Evolutionary conservation across 2,113 vertebrate genomes (phyloP).

Genomic region (Trematocara unimaculatum): DNA sequence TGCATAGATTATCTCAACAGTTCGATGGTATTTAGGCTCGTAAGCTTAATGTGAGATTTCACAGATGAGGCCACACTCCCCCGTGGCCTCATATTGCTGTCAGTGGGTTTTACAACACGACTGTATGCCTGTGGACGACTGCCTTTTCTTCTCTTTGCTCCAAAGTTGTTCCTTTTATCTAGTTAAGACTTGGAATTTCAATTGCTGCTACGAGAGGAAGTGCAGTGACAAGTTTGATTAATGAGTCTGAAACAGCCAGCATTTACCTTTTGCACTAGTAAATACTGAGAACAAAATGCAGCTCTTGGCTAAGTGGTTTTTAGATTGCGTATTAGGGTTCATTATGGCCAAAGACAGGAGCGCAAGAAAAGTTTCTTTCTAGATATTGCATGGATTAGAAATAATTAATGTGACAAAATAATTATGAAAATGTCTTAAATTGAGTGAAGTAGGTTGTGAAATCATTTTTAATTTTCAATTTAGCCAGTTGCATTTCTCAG

Average conservation of each 20-base stretch:
- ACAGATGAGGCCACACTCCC: background rate
- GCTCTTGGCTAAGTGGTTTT: background rate
- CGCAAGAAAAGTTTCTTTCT: background rate
- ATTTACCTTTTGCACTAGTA: background rate
- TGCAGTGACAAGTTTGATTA: background rate
- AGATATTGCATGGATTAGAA: constrained; percentile 6
- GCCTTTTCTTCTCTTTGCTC: background rate
- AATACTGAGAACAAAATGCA: background rate
- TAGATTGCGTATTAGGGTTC: background rate
- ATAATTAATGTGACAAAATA: constrained; percentile 21
- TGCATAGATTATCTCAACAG: background rate
- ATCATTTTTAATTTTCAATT: constrained; percentile 62
- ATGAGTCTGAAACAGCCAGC: background rate
- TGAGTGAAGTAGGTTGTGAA: constrained; percentile 62
- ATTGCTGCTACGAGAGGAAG: background rate
- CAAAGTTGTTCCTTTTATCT: background rate
- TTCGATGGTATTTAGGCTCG: background rate
- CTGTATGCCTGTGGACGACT: background rate
- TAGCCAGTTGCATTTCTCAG: constrained; percentile 37
- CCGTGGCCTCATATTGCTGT: background rate
- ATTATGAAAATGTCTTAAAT: constrained; percentile 40
- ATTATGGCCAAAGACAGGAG: background rate
- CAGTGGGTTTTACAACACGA: background rate
- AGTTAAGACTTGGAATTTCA: background rate
- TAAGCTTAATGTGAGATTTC: background rate